Percentiles rank a stretch among this genome's conserved stretches.
phyloP scores from a whole-genome alignment of 2,888 invertebrate species.

The Andrena hattorfiana region DNA sequence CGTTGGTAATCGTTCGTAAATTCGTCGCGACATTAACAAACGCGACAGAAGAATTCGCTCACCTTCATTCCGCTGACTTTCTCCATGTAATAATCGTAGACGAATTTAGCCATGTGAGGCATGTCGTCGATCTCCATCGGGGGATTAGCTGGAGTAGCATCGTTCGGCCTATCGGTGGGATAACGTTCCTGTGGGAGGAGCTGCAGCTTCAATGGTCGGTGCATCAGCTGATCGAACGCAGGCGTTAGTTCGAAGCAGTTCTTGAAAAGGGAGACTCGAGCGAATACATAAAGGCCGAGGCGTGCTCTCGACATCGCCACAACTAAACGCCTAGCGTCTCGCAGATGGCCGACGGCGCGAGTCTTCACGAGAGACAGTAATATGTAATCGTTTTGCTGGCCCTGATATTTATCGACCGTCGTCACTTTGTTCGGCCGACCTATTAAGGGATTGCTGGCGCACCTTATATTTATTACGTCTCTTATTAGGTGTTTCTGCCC shows the following conservation, averaged over 20 bases:
- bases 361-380: slow-evolving; percentile 98
- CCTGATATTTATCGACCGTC: slow-evolving; percentile 99
- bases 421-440: slow-evolving; percentile 96
- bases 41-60: slow-evolving; percentile 66
- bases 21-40: background rate
- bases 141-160: slow-evolving; percentile 84
- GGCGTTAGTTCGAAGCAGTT: slow-evolving; percentile 99
- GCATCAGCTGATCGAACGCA: slow-evolving; percentile 95
- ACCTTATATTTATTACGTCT: slow-evolving; percentile 97
- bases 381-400: slow-evolving; percentile 99
- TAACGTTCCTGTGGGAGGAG: slow-evolving; percentile 93
- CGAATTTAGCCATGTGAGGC: slow-evolving; percentile 98
- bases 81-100: slow-evolving; percentile 95
- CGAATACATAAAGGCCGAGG: slow-evolving; percentile 98
- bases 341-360: slow-evolving; percentile 98
- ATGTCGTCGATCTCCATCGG: slow-evolving; percentile 92
- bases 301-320: slow-evolving; percentile 99
- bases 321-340: slow-evolving; percentile 97
- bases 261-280: slow-evolving; percentile 95
- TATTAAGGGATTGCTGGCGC: slow-evolving; percentile 97
- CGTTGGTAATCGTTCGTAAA: background rate
- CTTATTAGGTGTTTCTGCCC: slow-evolving; percentile 99
- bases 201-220: slow-evolving; percentile 92
- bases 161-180: slow-evolving; percentile 89
- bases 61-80: slow-evolving; percentile 89